Evolutionary conservation across 2,888 invertebrate genomes (phyloP).

Genomic region (Anoncus sp.): DNA sequence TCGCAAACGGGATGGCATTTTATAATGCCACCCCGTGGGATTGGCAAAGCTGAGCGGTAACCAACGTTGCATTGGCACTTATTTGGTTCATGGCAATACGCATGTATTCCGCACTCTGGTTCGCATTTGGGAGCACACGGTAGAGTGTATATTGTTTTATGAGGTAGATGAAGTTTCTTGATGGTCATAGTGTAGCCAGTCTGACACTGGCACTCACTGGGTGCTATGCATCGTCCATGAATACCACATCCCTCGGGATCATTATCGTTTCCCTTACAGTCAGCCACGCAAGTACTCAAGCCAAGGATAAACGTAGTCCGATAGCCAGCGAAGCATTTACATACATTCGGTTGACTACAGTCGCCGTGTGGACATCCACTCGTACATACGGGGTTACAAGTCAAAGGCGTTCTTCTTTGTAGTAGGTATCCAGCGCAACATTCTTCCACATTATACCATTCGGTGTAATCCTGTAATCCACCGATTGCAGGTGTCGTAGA

Average conservation of each 20-base stretch:
- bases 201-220: slow-evolving; percentile 13
- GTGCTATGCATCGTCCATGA: slow-evolving; percentile 23
- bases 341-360: slow-evolving; percentile 17
- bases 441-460: neutral
- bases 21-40: neutral
- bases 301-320: neutral
- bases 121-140: slow-evolving; percentile 28
- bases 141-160: neutral
- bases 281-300: slow-evolving; percentile 7
- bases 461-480: neutral
- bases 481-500: neutral
- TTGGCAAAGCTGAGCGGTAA: neutral
- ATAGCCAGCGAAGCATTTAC: slow-evolving; percentile 9
- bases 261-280: slow-evolving; percentile 10
- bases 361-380: slow-evolving; percentile 16
- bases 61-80: slow-evolving; percentile 31
- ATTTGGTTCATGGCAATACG: slow-evolving; percentile 38
- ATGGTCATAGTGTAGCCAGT: slow-evolving; percentile 12
- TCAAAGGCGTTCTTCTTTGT: neutral
- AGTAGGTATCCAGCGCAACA: slow-evolving; percentile 30
- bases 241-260: slow-evolving; percentile 20
- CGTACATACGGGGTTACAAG: slow-evolving; percentile 9
- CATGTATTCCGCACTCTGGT: slow-evolving; percentile 9
- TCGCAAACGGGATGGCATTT: slow-evolving; percentile 17
- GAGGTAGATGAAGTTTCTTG: neutral